These are phyloP conservation scores for Pteromalus puparum DNA, from an alignment of 1,140 invertebrate genomes.

Conservation along the genomic window DNA sequence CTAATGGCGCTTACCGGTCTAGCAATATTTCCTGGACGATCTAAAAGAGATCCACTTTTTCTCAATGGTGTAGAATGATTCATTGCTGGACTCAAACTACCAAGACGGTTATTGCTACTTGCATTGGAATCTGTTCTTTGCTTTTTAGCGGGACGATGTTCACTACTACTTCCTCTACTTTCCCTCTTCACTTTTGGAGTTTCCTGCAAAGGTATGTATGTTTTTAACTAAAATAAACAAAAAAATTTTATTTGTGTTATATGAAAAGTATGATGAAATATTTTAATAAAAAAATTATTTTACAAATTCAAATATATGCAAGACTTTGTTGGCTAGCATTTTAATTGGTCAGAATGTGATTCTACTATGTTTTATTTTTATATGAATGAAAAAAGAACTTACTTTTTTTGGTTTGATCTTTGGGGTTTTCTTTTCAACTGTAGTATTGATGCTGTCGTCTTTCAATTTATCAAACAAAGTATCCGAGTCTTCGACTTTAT, in stretches of 20 bases:
- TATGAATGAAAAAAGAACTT: conserved; percentile 38
- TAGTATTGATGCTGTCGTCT: conserved; percentile 70
- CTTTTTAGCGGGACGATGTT: conserved; percentile 68
- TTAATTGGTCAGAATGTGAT: not conserved
- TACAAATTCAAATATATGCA: not conserved
- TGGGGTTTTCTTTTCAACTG: conserved; percentile 73
- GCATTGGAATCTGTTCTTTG: conserved; percentile 66
- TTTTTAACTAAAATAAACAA: conserved; percentile 56
- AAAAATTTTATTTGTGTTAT: conserved; percentile 37
- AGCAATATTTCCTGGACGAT: conserved; percentile 81
- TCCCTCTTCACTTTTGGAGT: conserved; percentile 69
- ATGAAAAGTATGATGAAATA: not conserved
- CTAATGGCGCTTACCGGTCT: conserved; percentile 79
- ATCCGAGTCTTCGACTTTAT: conserved; percentile 78
- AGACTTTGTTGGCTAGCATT: not conserved
- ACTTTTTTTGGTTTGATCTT: conserved; percentile 76
- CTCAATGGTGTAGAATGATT: conserved; percentile 78
- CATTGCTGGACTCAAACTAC: conserved; percentile 68
- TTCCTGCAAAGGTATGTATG: conserved; percentile 62
- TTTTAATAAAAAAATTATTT: not conserved
- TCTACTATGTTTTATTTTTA: not conserved
- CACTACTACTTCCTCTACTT: conserved; percentile 57
- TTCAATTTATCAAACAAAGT: conserved; percentile 84
- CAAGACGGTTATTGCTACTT: conserved; percentile 66
- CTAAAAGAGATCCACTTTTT: conserved; percentile 78